Base-by-base conservation (phyloP, 2,797 vertebrate species). In the Synaphobranchus kaupii region DNA sequence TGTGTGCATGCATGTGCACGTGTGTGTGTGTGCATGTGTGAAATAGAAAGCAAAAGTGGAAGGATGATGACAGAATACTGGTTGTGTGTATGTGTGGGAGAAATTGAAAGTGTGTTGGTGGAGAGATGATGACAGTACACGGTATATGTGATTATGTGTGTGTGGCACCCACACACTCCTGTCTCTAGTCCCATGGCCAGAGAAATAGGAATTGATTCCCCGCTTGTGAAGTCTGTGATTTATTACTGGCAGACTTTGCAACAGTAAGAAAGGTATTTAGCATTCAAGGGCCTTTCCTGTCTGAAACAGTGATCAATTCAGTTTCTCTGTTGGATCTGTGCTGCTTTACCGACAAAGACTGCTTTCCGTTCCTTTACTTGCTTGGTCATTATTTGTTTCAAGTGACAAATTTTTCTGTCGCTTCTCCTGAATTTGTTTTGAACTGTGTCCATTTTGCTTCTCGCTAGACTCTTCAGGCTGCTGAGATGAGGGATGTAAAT, bases 401-500 rank as follows among this genome's bases (percentile, higher is more conserved):
- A 88, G 83, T 83, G 73, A 48, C 80, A 48, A 47, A 86, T 82
- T 84, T 82, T 71, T 68, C 3, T 58, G 71, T 78, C 71, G 50
- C n/a, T 34, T 39, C 68, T 78, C 84, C 76, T 81, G 86, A 86
- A 80, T 84, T 66, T 81, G 56, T 88, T 81, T 73, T 31, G 47
- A 52, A 85, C 86, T 87, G 84, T 90, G 52, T 88, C 28, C 84
- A 20, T 86, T 89, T 52, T 63, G 83, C 89, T 89, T 90, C 66
- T 47, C 34, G 47, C 78, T 86, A 80, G 71, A 76, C 60, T 76
- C 85, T 60, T 54, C 80, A 86, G 84, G 56, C 71, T 50, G 44
- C 78, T 28, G 25, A 50, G 78, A 81, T 83, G 56, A 66, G 52
- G 82, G 88, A 87, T 84, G 89, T 86, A 90, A 90, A 90, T 82